phyloP scores from a whole-genome alignment of 2,113 vertebrate genomes.

The Actenoides hombroni region DNA sequence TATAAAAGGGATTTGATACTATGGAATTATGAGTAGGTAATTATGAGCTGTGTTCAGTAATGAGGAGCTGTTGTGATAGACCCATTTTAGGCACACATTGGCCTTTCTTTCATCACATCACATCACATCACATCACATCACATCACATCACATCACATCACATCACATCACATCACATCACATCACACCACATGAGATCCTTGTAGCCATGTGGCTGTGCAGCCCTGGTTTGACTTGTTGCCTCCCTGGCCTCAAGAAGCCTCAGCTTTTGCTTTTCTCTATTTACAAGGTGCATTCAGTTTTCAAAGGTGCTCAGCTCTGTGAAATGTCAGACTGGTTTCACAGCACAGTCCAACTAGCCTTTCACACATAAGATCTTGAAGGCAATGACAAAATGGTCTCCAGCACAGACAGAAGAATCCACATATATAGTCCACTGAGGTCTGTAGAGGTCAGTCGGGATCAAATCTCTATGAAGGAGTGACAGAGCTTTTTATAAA shows the following conservation, averaged over 20 bases:
- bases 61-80: not conserved
- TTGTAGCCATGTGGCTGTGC: not conserved
- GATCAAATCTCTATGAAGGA: not conserved
- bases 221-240: not conserved
- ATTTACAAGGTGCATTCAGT: not conserved
- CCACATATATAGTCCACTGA: not conserved
- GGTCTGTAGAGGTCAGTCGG: not conserved
- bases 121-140: too few relatives aligned
- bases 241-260: not conserved
- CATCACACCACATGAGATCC: not conserved
- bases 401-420: not conserved
- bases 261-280: not conserved
- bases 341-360: not conserved
- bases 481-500: conserved; percentile 29
- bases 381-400: not conserved
- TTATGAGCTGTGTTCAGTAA: not conserved
- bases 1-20: not conserved
- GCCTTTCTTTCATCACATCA: not conserved
- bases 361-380: not conserved
- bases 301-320: not conserved
- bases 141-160: too few relatives aligned
- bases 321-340: not conserved
- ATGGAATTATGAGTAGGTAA: not conserved
- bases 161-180: too few relatives aligned
- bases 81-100: not conserved